Evolutionary conservation across 2,113 vertebrate species (phyloP), one percentile per base, ranked within the genome.

Genomic region (Glareola pratincola): DNA sequence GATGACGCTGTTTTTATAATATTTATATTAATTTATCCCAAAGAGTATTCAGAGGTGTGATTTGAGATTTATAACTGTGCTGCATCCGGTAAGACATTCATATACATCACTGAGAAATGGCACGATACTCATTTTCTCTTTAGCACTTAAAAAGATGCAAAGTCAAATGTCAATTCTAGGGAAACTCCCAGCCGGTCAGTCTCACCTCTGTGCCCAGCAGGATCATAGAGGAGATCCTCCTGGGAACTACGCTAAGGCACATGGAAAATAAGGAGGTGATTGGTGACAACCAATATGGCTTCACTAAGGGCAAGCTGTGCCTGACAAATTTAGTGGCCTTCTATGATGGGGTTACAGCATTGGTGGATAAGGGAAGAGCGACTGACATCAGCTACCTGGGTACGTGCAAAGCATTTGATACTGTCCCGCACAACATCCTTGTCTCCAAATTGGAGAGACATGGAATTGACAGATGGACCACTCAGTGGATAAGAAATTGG

Each of bases 331-430:
- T 56, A 6, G 41, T 82, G 66, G 43, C 29, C 29, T 48, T 48
- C 27, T 27, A 22, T 1, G 1, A 54, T 0, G 1, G 9, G 1
- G 3, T 74, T 71, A 83, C 18, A 71, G 30, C 14, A 10, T 41
- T 54, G 27, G 27, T 85, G 22, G 39, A 48, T 48, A 48, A 48
- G 20, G 10, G 47, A 48, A 48, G 21, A 47, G 48, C 7, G 2
- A 17, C 27, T 37, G 48, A 26, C 8, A 1, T 16, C 4, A 45
- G 32, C 39, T 32, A 32, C 48, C 34, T 21, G 59, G 48, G 54
- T 13, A 32, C 37, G 10, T 37, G 48, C 30, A 51, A n/a, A 43
- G 37, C 9, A 48, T 39, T 29, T 51, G 22, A 34, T 8, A 51
- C 14, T n/a, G 22, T n/a, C 14, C 19, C 3, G 4, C 13, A 32